Percentiles rank a stretch among this genome's conserved stretches.
Conservation (phyloP, 2,797 vertebrate genomes). For the Argya squamiceps region DNA sequence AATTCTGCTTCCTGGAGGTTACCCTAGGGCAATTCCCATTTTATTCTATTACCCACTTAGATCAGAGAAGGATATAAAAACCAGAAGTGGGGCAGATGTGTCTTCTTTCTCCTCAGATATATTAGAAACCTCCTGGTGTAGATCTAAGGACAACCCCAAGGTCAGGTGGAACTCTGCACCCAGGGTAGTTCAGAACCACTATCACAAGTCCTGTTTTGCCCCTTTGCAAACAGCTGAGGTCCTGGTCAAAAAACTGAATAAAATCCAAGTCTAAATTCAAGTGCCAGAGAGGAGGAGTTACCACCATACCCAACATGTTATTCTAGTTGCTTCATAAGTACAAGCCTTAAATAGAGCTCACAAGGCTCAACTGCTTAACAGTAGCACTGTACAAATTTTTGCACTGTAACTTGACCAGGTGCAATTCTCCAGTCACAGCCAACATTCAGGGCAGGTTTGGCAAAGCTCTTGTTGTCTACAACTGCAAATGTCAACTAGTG, state of each 20-base stretch:
- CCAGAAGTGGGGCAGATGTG: neutral
- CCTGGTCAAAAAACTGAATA: neutral
- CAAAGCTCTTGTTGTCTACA: neutral
- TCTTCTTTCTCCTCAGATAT: neutral
- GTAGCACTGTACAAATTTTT: constrained; percentile 17
- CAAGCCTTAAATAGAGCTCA: constrained; percentile 17
- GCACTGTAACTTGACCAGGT: constrained; percentile 38
- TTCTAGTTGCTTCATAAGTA: neutral
- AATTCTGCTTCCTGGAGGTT: neutral
- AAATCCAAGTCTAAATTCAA: constrained; percentile 12
- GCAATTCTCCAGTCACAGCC: neutral
- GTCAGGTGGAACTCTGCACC: neutral
- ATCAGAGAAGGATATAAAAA: neutral
- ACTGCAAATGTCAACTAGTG: neutral
- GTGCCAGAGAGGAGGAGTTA: neutral
- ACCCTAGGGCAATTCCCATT: neutral
- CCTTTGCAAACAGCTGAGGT: neutral
- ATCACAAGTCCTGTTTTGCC: neutral
- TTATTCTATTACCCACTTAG: neutral
- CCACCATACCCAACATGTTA: neutral
- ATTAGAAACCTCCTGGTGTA: neutral
- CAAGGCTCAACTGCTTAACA: neutral
- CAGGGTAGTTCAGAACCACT: neutral
- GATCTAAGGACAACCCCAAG: neutral
- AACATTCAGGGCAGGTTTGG: neutral